Conservation (phyloP, 2,797 vertebrate species). For the Menidia menidia region DNA sequence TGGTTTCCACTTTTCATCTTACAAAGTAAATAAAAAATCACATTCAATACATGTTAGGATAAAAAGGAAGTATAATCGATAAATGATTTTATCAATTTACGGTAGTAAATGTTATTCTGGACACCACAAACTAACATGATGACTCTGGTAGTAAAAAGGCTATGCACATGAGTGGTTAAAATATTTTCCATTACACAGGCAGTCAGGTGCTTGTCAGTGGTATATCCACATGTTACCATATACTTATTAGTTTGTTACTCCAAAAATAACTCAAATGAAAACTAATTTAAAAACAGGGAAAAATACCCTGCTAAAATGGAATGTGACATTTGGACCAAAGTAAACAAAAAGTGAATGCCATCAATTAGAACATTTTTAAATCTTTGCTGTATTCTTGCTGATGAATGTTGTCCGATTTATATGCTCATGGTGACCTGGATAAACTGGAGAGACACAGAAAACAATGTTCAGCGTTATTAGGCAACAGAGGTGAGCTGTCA, state of each 20-base stretch:
- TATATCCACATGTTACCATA: neutral
- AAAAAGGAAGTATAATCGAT: too few relatives aligned
- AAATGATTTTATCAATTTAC: too few relatives aligned
- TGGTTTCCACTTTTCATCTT: too few relatives aligned
- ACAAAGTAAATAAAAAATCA: too few relatives aligned
- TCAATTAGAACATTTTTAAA: too few relatives aligned
- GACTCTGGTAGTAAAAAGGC: neutral
- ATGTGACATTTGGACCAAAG: constrained; percentile 20
- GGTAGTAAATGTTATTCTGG: too few relatives aligned
- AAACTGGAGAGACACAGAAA: constrained; percentile 58
- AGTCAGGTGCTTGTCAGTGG: constrained; percentile 3
- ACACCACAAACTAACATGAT: rapidly evolving
- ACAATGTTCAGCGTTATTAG: neutral
- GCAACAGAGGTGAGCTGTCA: neutral
- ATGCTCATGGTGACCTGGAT: constrained; percentile 76
- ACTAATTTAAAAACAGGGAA: neutral
- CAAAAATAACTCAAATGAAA: neutral
- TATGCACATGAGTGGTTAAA: neutral
- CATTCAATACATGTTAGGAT: too few relatives aligned
- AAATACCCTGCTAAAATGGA: constrained; percentile 14
- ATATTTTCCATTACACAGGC: constrained; percentile 10
- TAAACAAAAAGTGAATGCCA: too few relatives aligned
- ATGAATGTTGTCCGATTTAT: constrained; percentile 43
- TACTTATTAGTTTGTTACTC: neutral
- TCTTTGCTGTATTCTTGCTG: too few relatives aligned